Base-by-base conservation (phyloP, 2,888 invertebrate genomes). In the Gryllus longicercus region DNA sequence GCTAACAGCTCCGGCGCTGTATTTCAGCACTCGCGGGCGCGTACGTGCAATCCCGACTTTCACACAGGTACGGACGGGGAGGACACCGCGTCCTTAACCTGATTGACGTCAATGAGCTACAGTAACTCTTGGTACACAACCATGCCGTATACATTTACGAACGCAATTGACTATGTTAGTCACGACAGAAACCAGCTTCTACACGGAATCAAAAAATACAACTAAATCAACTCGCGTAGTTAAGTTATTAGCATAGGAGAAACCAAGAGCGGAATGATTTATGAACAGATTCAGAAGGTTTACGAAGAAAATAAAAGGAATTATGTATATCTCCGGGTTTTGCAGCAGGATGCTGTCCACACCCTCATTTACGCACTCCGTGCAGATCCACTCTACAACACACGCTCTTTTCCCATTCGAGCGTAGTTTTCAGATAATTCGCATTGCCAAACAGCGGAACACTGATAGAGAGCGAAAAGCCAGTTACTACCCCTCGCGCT, bases 71-170 rank as follows among this genome's bases (percentile, higher is more conserved):
- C 25, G 25, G 25, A 38, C 18, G 63, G 63, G 63, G 63, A 63
- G 63, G 63, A 63, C 63, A 63, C 63, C 16, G 63, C 63, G 18
- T 63, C 63, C 63, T 63, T 63, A 14, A 63, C 63, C 63, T 63
- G 63, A 63, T 63, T 63, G 63, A 63, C 63, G 63, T 63, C 63
- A 63, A 63, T 63, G 63, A 63, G 63, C 63, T 63, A 63, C 63
- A 63, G 63, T 63, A 63, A 63, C 63, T 63, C 63, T 63, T 18
- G 63, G 16, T 63, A 16, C 63, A 16, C 63, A 14, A 18, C 63
- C 63, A 14, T 14, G 63, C 63, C 63, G 63, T 63, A 63, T 63
- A 63, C 63, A 63, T 16, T 63, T 63, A 63, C 63, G 18, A 18
- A 63, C 63, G 63, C 63, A 63, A 63, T 63, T 63, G 16, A 63